Evolutionary conservation across 2,113 vertebrate species (phyloP).

Genomic region (Lethenteron reissneri): DNA sequence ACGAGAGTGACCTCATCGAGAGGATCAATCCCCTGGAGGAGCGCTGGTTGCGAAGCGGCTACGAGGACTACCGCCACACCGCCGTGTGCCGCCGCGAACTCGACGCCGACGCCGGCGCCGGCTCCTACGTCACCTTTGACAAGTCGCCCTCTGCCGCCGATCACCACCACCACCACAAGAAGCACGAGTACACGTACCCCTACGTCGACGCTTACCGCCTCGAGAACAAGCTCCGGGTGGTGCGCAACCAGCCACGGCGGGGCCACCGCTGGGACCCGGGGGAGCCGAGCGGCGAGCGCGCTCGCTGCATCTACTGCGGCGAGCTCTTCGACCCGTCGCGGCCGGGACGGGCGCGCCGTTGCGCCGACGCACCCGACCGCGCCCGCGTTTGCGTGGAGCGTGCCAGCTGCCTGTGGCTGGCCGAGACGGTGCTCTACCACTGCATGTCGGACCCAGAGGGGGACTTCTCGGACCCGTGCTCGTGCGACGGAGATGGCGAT

Average conservation of each 20-base stretch:
- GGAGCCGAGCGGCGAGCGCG: slow-evolving; percentile 27
- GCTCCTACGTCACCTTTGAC: slow-evolving; percentile 69
- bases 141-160: slow-evolving; percentile 51
- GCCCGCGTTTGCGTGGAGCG: slow-evolving; percentile 56
- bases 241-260: slow-evolving; percentile 60
- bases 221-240: slow-evolving; percentile 49
- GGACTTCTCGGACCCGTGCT: slow-evolving; percentile 91
- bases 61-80: slow-evolving; percentile 86
- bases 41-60: slow-evolving; percentile 56
- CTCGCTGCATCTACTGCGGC: slow-evolving; percentile 70
- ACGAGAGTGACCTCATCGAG: slow-evolving; percentile 80
- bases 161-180: slow-evolving; percentile 56
- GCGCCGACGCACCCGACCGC: slow-evolving; percentile 77
- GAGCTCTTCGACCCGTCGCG: slow-evolving; percentile 63
- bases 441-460: slow-evolving; percentile 99
- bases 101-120: slow-evolving; percentile 35
- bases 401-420: slow-evolving; percentile 93
- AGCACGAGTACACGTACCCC: slow-evolving; percentile 87
- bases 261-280: slow-evolving; percentile 42
- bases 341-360: slow-evolving; percentile 50
- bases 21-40: slow-evolving; percentile 88
- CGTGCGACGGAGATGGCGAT: slow-evolving; percentile 49
- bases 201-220: slow-evolving; percentile 22
- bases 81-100: slow-evolving; percentile 47
- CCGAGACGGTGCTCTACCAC: slow-evolving; percentile 96